A percentile compares a stretch with the other conserved stretches of the same genome.
Evolutionary conservation across 2,888 invertebrate genomes (phyloP).

Genomic region (Diabrotica balteata): DNA sequence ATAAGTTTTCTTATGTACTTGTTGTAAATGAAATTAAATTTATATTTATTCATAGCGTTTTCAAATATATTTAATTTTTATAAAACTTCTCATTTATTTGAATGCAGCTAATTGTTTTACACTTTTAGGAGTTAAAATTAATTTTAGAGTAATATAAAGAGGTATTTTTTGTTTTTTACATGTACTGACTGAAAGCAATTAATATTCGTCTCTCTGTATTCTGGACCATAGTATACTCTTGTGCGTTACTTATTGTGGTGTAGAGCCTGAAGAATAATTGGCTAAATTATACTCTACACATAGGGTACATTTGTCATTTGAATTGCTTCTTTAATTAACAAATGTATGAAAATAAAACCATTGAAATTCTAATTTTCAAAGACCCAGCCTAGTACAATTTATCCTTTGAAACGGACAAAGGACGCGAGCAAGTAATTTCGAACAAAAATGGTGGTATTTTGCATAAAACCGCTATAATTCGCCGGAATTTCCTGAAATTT

Average conservation of each 20-base stretch:
- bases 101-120: no score
- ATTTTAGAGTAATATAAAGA: no score
- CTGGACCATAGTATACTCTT: neutral
- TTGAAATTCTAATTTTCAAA: conserved; percentile 39
- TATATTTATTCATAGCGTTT: no score
- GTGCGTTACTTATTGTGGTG: neutral
- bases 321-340: conserved; percentile 39
- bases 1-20: no score
- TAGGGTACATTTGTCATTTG: conserved; percentile 27
- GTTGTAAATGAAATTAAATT: no score
- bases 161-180: no score
- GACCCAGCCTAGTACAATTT: conserved; percentile 42
- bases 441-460: conserved; percentile 52
- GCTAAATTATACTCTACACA: conserved; percentile 6
- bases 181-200: no score
- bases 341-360: conserved; percentile 38
- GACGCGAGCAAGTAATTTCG: conserved; percentile 48
- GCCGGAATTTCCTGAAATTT: conserved; percentile 53
- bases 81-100: no score
- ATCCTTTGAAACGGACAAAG: conserved; percentile 46
- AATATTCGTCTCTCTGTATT: no score
- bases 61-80: no score
- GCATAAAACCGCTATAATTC: conserved; percentile 55
- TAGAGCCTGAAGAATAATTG: neutral
- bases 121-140: no score